Evolutionary conservation across 2,113 vertebrate species (phyloP), one percentile per base, ranked within the genome.

Genomic region (Nycticryphes semicollaris): DNA sequence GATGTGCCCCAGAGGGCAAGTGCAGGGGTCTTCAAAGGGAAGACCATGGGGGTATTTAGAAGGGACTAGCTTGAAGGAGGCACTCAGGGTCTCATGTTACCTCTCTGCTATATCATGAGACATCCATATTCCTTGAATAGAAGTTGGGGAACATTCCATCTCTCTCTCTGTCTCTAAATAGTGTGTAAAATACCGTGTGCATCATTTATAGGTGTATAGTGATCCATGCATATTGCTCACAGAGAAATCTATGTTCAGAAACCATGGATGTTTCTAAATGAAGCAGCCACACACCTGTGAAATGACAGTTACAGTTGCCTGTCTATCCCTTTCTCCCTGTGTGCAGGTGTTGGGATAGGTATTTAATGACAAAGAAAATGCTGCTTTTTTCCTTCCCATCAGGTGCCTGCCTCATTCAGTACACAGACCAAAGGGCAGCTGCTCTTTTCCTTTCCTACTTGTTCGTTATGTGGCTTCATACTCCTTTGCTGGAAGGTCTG

Each of bases 51-150:
- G 84, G 57, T 75, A n/a, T 91, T 91, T 89, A 87, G 74, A 95
- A 89, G 66, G 57, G 67, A 94, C 78, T 96, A 10, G 53, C 70
- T 89, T 87, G 87, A 87, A 93, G 93, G 60, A 94, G 93, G 87
- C 91, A 77, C 77, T 87, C 60, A 70, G 16, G 74, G 89, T 96
- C 94, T 96, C 95, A 95, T 30, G 7, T 95, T 94, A 96, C 95
- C 45, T 85, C 89, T 84, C 57, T 87, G 80, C 96, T 96, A 91
- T 96, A 96, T 96, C 89, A 6, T 96, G 94, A 96, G 95, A 93
- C 94, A 94, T 96, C 84, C 74, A 27, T 97, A 91, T 89, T 95
- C 96, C 95, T 96, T 96, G 94, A 91, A 96, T 97, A 96, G 96
- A 95, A 94, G 84, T 96, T 93, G 89, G 63, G 9, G 96, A 95